Base-by-base conservation (phyloP, 2,888 invertebrate species). In the Lithosia quadra region DNA sequence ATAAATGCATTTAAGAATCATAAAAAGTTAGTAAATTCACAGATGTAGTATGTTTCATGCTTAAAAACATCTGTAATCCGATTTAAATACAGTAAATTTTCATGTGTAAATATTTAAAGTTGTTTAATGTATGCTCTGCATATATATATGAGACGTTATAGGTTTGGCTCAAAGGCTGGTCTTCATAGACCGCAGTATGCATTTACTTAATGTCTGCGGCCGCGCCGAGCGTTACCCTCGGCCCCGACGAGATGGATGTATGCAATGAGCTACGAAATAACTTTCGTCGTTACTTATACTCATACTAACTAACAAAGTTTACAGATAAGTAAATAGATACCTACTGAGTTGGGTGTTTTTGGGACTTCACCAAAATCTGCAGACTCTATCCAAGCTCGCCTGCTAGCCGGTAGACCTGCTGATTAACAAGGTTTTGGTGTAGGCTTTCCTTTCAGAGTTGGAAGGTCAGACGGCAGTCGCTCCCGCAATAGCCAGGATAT, bases 191-290 rank as follows among this genome's bases (percentile, higher is more conserved):
- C 85, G 80, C 85, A 84, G 67, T 72, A 74, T 79, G 78, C 75
- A 43, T 74, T 76, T 80, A 73, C 72, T 65, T 65, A 72, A 62
- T 61, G 76, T 75, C 79, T 80, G 86, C 72, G 82, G 82, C 80
- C 73, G 69, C 75, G 71, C 75, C 73, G 82, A 80, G 78, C 86
- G 75, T 86, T 86, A 84, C 49, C 84, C 85, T 80, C 78, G 70
- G 49, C 69, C 64, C 59, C 68, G 59, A 75, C n/a, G 49, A n/a
- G n/a, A 49, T 49, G n/a, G 18, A 43, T 18, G 43, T 15, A 43
- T 43, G 43, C 43, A 18, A 4, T 43, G 43, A 43, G 18, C 18
- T 43, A 43, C 18, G 43, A 49, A 49, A 49, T 49, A n/a, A n/a
- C 8, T 49, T 49, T n/a, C 18, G 8, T n/a, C n/a, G 8, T 49